Evolutionary conservation across 2,888 invertebrate species (phyloP).

Genomic region (Rhagophthalmus giganteus): DNA sequence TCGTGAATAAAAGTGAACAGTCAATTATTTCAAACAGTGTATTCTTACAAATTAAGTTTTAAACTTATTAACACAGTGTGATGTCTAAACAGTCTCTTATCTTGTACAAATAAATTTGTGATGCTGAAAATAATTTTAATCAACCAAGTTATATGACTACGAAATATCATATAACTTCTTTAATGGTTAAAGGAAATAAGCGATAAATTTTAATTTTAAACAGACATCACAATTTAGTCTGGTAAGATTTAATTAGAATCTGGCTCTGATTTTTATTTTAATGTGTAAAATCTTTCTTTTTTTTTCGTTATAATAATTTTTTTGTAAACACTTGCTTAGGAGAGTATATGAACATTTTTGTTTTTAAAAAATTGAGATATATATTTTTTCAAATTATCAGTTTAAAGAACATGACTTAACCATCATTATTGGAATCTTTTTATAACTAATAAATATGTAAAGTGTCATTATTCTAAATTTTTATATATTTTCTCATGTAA

Average conservation of each 20-base stretch:
- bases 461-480: conserved; percentile 25
- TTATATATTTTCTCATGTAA: conserved; percentile 26
- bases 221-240: no score
- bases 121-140: no score
- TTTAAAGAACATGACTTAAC: conserved; percentile 17
- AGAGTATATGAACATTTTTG: conserved; percentile 25
- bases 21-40: neutral
- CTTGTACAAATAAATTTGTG: no score
- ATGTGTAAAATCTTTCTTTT: conserved; percentile 3
- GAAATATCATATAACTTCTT: no score
- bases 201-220: no score
- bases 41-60: no score
- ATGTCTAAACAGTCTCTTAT: conserved; percentile 3
- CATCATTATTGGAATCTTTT: conserved; percentile 11
- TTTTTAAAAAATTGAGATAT: conserved; percentile 10
- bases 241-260: no score
- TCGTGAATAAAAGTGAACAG: conserved; percentile 1
- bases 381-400: conserved; percentile 26
- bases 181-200: no score
- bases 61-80: conserved; percentile 1
- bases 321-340: conserved; percentile 6
- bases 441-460: conserved; percentile 10
- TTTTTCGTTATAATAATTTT: conserved; percentile 8
- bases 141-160: no score
- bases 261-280: no score